Conservation (phyloP, 2,888 invertebrate genomes). For the Tolmerus cingulatus region DNA sequence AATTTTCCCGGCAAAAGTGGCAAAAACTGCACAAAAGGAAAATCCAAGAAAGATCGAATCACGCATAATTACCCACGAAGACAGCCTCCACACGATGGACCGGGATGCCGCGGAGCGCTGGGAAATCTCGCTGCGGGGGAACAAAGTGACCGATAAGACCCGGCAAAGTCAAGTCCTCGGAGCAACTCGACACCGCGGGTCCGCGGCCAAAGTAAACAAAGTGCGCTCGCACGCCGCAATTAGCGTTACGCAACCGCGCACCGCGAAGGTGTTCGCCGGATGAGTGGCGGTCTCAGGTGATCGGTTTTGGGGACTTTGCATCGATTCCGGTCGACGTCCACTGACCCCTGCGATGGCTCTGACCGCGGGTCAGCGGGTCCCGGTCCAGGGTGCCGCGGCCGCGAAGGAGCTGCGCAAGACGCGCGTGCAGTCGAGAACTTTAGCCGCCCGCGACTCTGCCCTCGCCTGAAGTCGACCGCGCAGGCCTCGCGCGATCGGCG, state of each 20-base stretch:
- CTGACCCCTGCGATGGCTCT: background rate
- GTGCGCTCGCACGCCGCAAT: slow-evolving; percentile 22
- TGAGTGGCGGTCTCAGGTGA: background rate
- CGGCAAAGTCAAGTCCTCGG: slow-evolving; percentile 9
- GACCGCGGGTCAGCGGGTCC: background rate
- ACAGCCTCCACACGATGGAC: background rate
- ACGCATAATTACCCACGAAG: background rate
- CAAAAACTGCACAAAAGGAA: background rate
- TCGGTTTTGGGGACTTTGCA: background rate
- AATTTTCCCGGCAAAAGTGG: background rate
- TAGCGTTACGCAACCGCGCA: slow-evolving; percentile 21
- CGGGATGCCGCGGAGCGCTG: background rate
- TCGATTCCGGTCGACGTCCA: background rate
- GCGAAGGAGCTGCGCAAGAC: background rate
- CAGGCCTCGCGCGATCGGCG: background rate
- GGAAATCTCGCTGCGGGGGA: background rate
- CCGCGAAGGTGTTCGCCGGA: background rate
- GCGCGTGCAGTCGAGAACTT: background rate
- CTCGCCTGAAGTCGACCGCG: background rate
- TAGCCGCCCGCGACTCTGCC: background rate
- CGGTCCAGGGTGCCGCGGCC: background rate
- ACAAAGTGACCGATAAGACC: slow-evolving; percentile 23
- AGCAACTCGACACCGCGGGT: background rate
- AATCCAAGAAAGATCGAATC: background rate
- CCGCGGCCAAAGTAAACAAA: slow-evolving; percentile 26